A percentile compares a stretch with the other conserved stretches of the same genome.
Evolutionary conservation across 2,113 vertebrate species (phyloP).

Genomic region (Rhinolophus ferrumequinum): DNA sequence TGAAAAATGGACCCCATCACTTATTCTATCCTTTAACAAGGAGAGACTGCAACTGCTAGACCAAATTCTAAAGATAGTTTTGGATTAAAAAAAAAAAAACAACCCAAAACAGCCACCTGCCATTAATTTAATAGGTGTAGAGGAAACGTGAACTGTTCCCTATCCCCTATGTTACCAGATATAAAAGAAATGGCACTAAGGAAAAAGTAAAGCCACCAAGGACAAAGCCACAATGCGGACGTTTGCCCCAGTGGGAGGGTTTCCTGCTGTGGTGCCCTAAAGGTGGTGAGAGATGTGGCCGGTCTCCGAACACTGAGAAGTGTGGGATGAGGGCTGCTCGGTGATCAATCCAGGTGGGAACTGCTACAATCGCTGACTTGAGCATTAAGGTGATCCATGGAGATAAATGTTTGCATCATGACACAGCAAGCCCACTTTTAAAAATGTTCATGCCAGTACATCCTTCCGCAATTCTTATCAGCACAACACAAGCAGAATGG

Average conservation of each 20-base stretch:
- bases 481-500: background rate
- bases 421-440: background rate
- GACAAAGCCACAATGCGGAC: background rate
- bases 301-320: background rate
- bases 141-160: background rate
- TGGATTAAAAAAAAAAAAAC: background rate
- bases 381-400: background rate
- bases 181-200: background rate
- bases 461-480: background rate
- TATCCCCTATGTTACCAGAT: background rate
- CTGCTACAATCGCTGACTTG: background rate
- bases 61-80: background rate
- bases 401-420: background rate
- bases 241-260: accelerated
- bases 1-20: background rate
- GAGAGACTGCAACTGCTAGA: background rate
- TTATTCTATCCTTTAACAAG: background rate
- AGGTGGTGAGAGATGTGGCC: background rate
- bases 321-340: background rate
- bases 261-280: background rate
- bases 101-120: background rate
- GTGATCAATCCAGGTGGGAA: background rate
- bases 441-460: background rate
- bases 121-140: background rate
- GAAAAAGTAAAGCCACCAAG: background rate